These are phyloP conservation scores for Platyscapa corneri DNA, from an alignment of 1,140 invertebrate species.

Conservation along the genomic window DNA sequence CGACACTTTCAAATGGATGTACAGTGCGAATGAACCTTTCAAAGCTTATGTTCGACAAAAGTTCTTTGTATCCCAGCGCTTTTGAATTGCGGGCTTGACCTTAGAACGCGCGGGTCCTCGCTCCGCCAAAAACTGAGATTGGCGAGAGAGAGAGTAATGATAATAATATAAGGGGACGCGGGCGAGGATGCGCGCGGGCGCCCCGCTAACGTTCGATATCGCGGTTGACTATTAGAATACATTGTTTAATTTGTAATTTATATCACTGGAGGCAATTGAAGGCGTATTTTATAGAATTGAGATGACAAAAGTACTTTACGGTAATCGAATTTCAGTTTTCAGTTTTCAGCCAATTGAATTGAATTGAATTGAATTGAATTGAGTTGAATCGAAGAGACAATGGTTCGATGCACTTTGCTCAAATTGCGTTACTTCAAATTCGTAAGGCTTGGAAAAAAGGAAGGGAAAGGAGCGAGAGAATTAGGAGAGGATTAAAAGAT, in stretches of 20 bases:
- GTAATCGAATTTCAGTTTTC: background rate
- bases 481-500: too few species aligned
- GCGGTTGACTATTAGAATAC: slow-evolving; percentile 58
- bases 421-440: slow-evolving; percentile 55
- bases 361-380: too few species aligned
- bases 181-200: slow-evolving; percentile 44
- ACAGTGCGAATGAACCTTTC: slow-evolving; percentile 74
- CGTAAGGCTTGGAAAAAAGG: slow-evolving; percentile 39
- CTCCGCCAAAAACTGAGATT: background rate
- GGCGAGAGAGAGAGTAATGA: background rate
- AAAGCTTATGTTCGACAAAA: slow-evolving; percentile 61
- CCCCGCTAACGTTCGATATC: slow-evolving; percentile 58
- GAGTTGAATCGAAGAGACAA: slow-evolving; percentile 45
- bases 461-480: background rate
- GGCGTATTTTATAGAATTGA: slow-evolving; percentile 71
- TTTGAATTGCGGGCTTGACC: slow-evolving; percentile 28
- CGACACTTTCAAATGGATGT: slow-evolving; percentile 72
- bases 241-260: slow-evolving; percentile 52
- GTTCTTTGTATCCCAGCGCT: slow-evolving; percentile 39
- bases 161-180: background rate
- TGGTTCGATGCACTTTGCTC: slow-evolving; percentile 55
- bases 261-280: slow-evolving; percentile 67
- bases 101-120: slow-evolving; percentile 6
- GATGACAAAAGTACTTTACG: slow-evolving; percentile 41
- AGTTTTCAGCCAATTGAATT: too few species aligned